Evolutionary conservation across 2,113 vertebrate genomes (phyloP).

Genomic region (Eublepharis macularius): DNA sequence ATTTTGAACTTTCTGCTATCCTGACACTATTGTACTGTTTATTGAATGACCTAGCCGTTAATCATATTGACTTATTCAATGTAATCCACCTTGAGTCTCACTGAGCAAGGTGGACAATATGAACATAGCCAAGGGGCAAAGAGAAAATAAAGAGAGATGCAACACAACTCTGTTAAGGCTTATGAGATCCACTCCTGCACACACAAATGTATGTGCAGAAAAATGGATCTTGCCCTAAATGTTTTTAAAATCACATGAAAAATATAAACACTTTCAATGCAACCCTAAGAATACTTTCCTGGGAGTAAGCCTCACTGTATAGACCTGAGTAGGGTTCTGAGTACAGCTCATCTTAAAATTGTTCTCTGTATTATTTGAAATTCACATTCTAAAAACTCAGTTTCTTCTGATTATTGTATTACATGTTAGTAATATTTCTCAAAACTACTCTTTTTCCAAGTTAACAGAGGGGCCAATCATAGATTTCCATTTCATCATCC

Average conservation of each 20-base stretch:
- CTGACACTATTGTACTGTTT: too few relatives aligned
- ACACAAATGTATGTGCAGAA: not conserved
- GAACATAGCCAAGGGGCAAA: not conserved
- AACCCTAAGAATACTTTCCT: too few relatives aligned
- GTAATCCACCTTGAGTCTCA: too few relatives aligned
- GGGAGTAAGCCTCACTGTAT: too few relatives aligned
- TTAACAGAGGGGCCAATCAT: conserved; percentile 62
- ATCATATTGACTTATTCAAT: too few relatives aligned
- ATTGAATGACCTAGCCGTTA: too few relatives aligned
- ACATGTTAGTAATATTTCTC: conserved; percentile 37
- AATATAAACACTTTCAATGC: too few relatives aligned
- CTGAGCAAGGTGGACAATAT: not conserved
- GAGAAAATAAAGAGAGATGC: not conserved
- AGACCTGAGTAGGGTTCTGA: too few relatives aligned
- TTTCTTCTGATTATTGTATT: conserved; percentile 31
- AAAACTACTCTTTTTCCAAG: conserved; percentile 58
- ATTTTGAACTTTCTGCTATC: too few relatives aligned
- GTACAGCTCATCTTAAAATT: too few relatives aligned
- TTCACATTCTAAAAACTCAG: not conserved
- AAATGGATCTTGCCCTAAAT: not conserved
- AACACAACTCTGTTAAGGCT: not conserved
- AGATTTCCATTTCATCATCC: conserved; percentile 67
- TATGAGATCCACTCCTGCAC: not conserved
- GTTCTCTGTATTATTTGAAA: not conserved
- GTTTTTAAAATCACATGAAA: not conserved